phyloP scores from a whole-genome alignment of 2,113 vertebrate species.

The Megaleporinus macrocephalus region DNA sequence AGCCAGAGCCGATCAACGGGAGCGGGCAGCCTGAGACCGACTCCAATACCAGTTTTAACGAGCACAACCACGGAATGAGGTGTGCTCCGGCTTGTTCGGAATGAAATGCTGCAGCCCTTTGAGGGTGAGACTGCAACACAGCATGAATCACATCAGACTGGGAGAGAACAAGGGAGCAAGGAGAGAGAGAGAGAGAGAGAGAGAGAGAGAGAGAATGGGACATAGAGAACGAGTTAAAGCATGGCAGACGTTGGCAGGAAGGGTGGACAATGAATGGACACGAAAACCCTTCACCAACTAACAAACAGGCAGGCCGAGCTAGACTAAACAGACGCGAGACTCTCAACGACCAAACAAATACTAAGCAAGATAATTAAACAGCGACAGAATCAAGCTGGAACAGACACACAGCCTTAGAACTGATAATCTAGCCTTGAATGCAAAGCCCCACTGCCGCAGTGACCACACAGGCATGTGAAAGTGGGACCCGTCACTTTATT shows the following conservation, averaged over 20 bases:
- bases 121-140: no score
- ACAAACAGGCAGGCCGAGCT: not conserved
- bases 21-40: not conserved
- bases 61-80: no score
- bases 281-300: slow-evolving; percentile 17
- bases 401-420: not conserved
- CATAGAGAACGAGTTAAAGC: not conserved
- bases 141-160: not conserved
- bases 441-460: no score
- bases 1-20: slow-evolving; percentile 10
- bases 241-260: slow-evolving; percentile 27
- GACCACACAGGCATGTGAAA: no score
- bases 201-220: not conserved
- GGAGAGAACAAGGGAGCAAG: not conserved
- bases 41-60: no score
- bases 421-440: no score
- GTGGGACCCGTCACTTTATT: no score
- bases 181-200: not conserved
- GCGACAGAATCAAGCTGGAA: not conserved
- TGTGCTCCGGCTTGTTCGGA: no score
- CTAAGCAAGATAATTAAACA: slow-evolving; percentile 13
- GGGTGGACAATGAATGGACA: slow-evolving; percentile 33
- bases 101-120: no score
- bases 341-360: slow-evolving; percentile 22
- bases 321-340: slow-evolving; percentile 46